Evolutionary conservation across 2,797 vertebrate genomes (phyloP), one percentile per base, ranked within the genome.

Genomic region (Nyctalus aviator): DNA sequence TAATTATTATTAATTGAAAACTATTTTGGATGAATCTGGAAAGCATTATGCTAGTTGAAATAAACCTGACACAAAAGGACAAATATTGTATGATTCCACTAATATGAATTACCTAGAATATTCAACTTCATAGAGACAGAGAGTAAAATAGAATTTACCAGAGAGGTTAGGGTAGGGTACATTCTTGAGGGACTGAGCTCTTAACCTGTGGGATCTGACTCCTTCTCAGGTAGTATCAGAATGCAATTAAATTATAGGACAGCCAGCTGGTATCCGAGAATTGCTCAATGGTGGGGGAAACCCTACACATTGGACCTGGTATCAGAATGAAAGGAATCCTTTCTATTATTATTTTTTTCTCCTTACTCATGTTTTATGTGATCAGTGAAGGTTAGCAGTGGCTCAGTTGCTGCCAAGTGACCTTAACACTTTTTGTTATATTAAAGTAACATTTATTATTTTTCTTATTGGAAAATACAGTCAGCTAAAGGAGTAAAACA

Each of bases 401-500:
- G 50, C 37, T 88, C 23, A 20, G 76, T 48, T 71, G 64, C 25
- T 44, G 35, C 68, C 68, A 81, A 53, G 21, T 55, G 27, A 78
- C 35, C 50, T 69, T 48, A 69, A 89, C 11, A 57, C 7, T 78
- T 92, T 72, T 84, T 84, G 11, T 59, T 55, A 84, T 20, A 57
- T 77, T 57, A 82, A 44, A 71, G 20, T 68, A 75, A 76, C 30
- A 64, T 48, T 66, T 59, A 20, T 32, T 50, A 4, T 23, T 62
- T 66, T 77, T 75, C 37, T 27, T 81, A 78, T 12, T 59, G 14
- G 27, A 71, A 66, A 76, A 73, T 20, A 59, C 23, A 64, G 57
- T 53, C 50, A 71, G 27, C 18, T 64, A 77, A 84, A 92, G 68
- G 44, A 73, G n/a, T 81, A 84, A 90, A 76, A n/a, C 71, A 72